Percentiles rank a stretch among this genome's conserved stretches.
Conservation (phyloP, 2,113 vertebrate genomes). For the Noturus placidus region DNA sequence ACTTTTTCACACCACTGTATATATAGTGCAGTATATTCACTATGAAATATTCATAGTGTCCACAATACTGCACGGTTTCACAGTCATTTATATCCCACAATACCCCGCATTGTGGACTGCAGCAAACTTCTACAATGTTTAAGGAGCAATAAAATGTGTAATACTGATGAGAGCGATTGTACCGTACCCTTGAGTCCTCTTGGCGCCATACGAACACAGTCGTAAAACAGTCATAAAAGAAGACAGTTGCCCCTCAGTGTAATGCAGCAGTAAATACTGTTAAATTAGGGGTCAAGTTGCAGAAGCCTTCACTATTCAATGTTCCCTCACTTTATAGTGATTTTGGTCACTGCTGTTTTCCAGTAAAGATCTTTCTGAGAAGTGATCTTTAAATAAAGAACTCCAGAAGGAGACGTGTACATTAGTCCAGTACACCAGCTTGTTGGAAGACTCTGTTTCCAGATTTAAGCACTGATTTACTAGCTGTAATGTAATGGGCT, state of each 20-base stretch:
- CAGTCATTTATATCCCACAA: not conserved
- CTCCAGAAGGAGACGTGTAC: constrained; percentile 2
- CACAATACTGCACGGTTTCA: not conserved
- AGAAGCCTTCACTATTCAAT: not conserved
- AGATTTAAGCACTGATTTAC: constrained; percentile 29
- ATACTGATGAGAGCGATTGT: constrained; percentile 4
- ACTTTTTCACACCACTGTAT: too few species aligned
- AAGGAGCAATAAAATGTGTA: constrained; percentile 20
- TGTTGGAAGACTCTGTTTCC: constrained; percentile 16
- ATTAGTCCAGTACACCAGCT: not conserved
- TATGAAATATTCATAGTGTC: not conserved
- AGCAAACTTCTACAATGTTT: not conserved
- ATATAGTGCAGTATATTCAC: too few species aligned
- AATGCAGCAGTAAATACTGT: constrained; percentile 28
- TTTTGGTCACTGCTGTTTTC: constrained; percentile 4
- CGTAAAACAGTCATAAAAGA: constrained; percentile 33
- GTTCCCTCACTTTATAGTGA: not conserved
- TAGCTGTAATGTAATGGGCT: constrained; percentile 30
- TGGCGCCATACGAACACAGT: not conserved
- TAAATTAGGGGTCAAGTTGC: constrained; percentile 15
- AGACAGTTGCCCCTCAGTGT: constrained; percentile 13
- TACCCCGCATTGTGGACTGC: not conserved
- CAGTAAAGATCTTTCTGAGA: not conserved
- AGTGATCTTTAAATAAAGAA: constrained; percentile 11
- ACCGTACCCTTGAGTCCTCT: constrained; percentile 20